phyloP scores from a whole-genome alignment of 2,797 vertebrate species.

The Graptemys geographica region DNA sequence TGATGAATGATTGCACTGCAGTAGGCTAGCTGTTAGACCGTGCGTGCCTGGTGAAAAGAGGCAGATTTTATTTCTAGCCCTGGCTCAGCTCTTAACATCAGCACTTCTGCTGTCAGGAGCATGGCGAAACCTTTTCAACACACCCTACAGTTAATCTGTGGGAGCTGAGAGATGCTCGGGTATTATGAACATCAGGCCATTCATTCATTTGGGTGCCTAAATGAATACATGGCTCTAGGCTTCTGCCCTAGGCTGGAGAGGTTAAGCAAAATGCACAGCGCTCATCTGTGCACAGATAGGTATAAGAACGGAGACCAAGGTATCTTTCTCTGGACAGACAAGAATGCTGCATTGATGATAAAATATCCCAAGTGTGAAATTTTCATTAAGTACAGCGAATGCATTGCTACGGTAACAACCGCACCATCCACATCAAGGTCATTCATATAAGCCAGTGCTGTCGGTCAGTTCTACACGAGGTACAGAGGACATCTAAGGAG shows the following conservation, averaged over 20 bases:
- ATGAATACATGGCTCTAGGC: not conserved
- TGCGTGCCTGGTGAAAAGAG: not conserved
- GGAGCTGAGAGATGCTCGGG: not conserved
- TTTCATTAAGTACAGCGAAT: not conserved
- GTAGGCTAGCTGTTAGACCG: not conserved
- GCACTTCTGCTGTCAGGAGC: not conserved
- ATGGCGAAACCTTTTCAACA: not conserved
- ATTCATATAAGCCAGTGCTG: not conserved
- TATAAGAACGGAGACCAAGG: not conserved
- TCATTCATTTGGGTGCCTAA: not conserved
- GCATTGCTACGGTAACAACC: not conserved
- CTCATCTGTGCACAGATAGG: not conserved
- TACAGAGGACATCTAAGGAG: not conserved
- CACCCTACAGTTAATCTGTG: not conserved
- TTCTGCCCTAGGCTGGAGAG: not conserved
- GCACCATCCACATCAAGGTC: not conserved
- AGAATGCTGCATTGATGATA: not conserved
- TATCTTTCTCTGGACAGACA: not conserved
- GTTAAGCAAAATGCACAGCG: not conserved
- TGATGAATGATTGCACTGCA: not conserved
- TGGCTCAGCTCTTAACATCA: not conserved
- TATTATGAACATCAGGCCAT: not conserved
- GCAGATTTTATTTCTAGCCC: not conserved
- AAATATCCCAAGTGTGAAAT: not conserved
- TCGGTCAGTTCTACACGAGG: not conserved